Base-by-base conservation (phyloP, 2,888 invertebrate species). In the Drosophila silvestris region DNA sequence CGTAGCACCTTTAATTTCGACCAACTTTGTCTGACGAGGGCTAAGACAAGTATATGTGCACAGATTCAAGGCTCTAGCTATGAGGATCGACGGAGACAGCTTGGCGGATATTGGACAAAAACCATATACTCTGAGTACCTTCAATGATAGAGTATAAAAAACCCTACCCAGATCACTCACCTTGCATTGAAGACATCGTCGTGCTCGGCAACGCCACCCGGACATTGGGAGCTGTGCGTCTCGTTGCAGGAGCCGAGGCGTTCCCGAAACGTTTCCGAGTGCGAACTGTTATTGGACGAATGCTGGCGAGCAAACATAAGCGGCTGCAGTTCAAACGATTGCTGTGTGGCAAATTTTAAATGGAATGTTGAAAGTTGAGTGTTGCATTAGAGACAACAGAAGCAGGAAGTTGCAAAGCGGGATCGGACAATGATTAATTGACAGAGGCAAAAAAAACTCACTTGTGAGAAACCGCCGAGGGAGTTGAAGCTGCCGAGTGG, bases 241-340 rank as follows among this genome's bases (percentile, higher is more conserved):
- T 93, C 93, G 70, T 93, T 93, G 77, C 92, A 93, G 72, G 93
- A 93, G 70, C 92, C 92, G 65, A 93, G 85, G 69, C 93, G 91
- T 71, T 93, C 93, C 70, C 93, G 93, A 82, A 91, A 92, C 66
- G 89, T 78, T 66, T 92, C 93, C 73, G 91, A 87, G 56, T 92
- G 91, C 63, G 91, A 91, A 79, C 91, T 47, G 47, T 16, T 47
- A 16, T 26, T 91, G 65, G 91, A 89, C 59, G 91, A 91, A 70
- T 92, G 91, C 74, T 92, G 92, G 70, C 91, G 89, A 61, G 47
- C 22, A 47, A 70, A 65, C 91, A 92, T 89, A 85, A 92, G 83
- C 84, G 92, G 91, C 74, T 92, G 92, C 84, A 90, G 74, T 81
- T 91, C 91, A 84, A 91, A 90, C 61, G 91, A 91, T 88, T 89